Evolutionary conservation across 2,888 invertebrate species (phyloP), one percentile per base, ranked within the genome.

Genomic region (Mythimna lalbum): DNA sequence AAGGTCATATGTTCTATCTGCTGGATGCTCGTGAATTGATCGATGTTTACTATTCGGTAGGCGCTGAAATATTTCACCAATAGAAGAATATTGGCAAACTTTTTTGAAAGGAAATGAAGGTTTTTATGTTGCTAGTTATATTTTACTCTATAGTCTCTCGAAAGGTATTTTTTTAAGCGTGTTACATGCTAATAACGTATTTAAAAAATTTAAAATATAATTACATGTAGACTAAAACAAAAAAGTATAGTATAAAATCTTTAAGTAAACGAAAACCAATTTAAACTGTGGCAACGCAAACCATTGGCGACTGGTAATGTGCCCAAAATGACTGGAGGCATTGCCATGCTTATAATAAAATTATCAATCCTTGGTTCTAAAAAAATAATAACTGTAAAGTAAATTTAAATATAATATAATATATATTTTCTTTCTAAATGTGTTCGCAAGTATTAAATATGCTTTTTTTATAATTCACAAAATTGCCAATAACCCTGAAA

Each of bases 1-100:
- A 94, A 95, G 36, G 83, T 90, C 92, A 94, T 93, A 5, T 70
- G 75, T 63, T 94, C 93, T 39, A 91, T 82, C 76, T 95, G 95
- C 49, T 89, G 89, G 23, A 93, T 91, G 74, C 95, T 95, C 0
- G 93, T 93, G 23, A 89, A 86, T 23, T 92, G 86, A 7, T 91
- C 88, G 3, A 88, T 83, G 56, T 88, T 86, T 0, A 90, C 86
- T 56, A 95, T 69, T 71, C 88, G 89, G 57, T 89, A 89, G 33
- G 91, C 93, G 47, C 95, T 95, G 88, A 14, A 78, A 68, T 2
- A 17, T 52, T 57, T 49, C 3, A 19, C 9, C 23, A 19, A 4
- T 10, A 47, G 2, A 47, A 27, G 0, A 7, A n/a, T 55, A 56
- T 56, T 33, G 33, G 33, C 2, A n/a, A n/a, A 4, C 4, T 33